Evolutionary conservation across 2,888 invertebrate genomes (phyloP), one percentile per base, ranked within the genome.

Genomic region (Pseudococcus longispinus): DNA sequence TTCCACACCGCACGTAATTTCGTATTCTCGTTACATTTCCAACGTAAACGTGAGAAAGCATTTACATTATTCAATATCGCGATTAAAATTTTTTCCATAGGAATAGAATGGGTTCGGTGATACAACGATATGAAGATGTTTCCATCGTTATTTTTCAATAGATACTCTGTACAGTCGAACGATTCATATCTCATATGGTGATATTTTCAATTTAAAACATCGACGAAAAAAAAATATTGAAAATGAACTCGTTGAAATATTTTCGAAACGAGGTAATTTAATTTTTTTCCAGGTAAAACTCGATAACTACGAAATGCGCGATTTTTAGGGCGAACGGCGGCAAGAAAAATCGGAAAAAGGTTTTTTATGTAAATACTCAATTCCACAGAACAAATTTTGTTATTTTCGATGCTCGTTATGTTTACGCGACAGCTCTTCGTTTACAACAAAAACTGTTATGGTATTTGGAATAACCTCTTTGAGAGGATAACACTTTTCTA

Each of bases 351-450:
- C 77, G 20, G 77, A 42, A 80, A 70, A 70, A 70, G 70, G 77
- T 80, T 80, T 80, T 42, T 80, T 80, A 80, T 80, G 77, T 42
- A 80, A 80, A 80, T 80, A 80, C 77, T 42, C 42, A 70, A 70
- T 70, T 70, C 70, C 70, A 70, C 70, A 70, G 70, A 70, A 70
- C 70, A 70, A 70, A 70, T 70, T 70, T 70, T 23, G 77, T 80
- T 80, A 80, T 37, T 80, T 80, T 80, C 77, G 77, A 42, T 80
- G 42, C 77, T 80, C 11, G 42, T 80, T 80, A 80, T 37, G 42
- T 80, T 80, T 42, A 80, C 42, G 32, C 77, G 77, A 80, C 77
- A 42, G 77, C 77, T 37, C 37, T 42, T 80, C 77, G 77, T 80
- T 80, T 80, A 80, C 77, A 80, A 80, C 42, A 42, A 37, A 80